A percentile compares a stretch with the other conserved stretches of the same genome.
Conservation (phyloP, 2,888 invertebrate genomes). For the Lypha dubia region DNA sequence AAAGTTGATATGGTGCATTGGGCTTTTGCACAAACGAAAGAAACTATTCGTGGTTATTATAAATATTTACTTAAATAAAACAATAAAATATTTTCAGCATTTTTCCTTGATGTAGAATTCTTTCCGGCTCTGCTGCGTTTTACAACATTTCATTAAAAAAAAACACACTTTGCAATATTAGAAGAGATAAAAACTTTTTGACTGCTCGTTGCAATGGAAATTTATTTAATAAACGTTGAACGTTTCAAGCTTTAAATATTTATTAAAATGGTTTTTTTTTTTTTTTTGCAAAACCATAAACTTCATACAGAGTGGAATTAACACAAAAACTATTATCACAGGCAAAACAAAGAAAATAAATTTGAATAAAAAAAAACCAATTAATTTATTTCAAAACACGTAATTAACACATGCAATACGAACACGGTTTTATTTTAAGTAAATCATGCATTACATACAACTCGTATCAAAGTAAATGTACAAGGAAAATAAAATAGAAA, state of each 20-base stretch:
- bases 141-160: neutral
- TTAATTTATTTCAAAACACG: conserved; percentile 21
- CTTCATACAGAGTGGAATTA: neutral
- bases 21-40: neutral
- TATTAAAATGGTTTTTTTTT: neutral
- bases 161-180: neutral
- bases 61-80: neutral
- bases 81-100: neutral
- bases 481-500: conserved; percentile 10
- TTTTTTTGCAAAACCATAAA: neutral
- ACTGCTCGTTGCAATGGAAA: neutral
- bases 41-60: neutral
- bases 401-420: conserved; percentile 42
- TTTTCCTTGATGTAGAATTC: neutral
- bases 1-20: conserved; percentile 6
- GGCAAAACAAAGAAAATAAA: conserved; percentile 11
- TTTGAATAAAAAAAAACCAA: conserved; percentile 12
- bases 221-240: neutral
- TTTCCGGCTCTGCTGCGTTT: neutral
- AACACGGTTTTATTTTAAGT: conserved; percentile 28
- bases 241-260: neutral
- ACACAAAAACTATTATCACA: conserved; percentile 9
- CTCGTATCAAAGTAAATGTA: neutral
- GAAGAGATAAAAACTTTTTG: neutral
- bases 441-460: conserved; percentile 35